Evolutionary conservation across 1,140 invertebrate genomes (phyloP).

Genomic region (Drosophila mojavensis): DNA sequence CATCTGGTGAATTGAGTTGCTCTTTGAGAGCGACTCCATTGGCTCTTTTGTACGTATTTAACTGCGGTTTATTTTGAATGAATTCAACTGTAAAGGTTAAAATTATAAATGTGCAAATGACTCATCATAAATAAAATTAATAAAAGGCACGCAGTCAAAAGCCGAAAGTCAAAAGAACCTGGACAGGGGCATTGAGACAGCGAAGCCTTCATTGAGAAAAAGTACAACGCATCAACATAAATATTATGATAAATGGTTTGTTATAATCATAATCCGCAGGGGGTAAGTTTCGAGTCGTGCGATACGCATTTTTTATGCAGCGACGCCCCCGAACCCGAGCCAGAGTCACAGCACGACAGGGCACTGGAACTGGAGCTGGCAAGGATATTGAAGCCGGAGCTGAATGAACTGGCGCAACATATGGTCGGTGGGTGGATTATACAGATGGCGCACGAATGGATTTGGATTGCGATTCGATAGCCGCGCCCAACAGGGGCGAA

Average conservation of each 20-base stretch:
- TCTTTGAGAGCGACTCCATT: constrained; percentile 26
- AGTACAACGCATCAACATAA: constrained; percentile 83
- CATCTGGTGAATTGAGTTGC: constrained; percentile 18
- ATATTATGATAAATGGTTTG: constrained; percentile 84
- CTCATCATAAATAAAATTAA: constrained; percentile 84
- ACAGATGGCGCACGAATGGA: constrained; percentile 71
- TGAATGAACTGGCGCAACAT: constrained; percentile 78
- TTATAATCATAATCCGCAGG: constrained; percentile 83
- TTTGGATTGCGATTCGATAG: constrained; percentile 72
- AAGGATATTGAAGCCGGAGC: constrained; percentile 11
- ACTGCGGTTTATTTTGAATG: constrained; percentile 68
- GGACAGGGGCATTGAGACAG: constrained; percentile 16
- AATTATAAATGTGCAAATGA: constrained; percentile 84
- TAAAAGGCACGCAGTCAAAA: constrained; percentile 66
- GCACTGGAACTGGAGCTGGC: constrained; percentile 1
- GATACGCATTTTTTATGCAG: constrained; percentile 77
- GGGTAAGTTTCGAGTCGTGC: constrained; percentile 82
- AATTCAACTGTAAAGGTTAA: constrained; percentile 84
- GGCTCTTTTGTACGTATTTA: constrained; percentile 36
- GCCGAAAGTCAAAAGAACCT: constrained; percentile 20
- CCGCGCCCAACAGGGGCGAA: constrained; percentile 23
- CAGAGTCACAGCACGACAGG: neutral
- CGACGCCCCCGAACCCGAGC: constrained; percentile 31
- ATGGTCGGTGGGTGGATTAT: constrained; percentile 79
- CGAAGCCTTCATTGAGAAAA: constrained; percentile 82